Evolutionary conservation across 1,140 invertebrate genomes (phyloP).

Genomic region (Zaprionus africanus): DNA sequence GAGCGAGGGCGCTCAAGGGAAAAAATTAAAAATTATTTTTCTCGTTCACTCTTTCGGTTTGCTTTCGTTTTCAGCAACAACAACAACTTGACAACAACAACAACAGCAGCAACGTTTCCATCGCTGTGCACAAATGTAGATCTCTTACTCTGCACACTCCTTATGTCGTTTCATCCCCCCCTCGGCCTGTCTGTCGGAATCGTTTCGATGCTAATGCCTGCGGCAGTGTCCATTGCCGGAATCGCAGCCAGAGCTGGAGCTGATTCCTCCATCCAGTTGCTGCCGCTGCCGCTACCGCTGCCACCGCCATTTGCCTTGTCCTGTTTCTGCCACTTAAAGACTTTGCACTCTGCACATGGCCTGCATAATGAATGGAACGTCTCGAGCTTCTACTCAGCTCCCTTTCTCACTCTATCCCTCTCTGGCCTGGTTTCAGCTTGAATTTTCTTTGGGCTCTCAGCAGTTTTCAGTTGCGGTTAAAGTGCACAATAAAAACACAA

Average conservation of each 20-base stretch:
- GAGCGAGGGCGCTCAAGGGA: slow-evolving; percentile 5
- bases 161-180: neutral
- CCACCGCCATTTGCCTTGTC: slow-evolving; percentile 30
- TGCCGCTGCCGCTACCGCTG: neutral
- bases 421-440: slow-evolving; percentile 47
- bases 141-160: slow-evolving; percentile 2
- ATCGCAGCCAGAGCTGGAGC: slow-evolving; percentile 21
- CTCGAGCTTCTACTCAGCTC: slow-evolving; percentile 22
- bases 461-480: slow-evolving; percentile 60
- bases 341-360: slow-evolving; percentile 74
- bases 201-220: slow-evolving; percentile 68
- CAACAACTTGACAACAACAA: neutral
- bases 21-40: slow-evolving; percentile 54
- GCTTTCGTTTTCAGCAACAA: slow-evolving; percentile 3
- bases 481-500: slow-evolving; percentile 68
- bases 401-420: neutral
- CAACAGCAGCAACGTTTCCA: slow-evolving; percentile 2
- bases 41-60: slow-evolving; percentile 35
- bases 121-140: slow-evolving; percentile 14
- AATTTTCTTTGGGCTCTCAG: slow-evolving; percentile 58
- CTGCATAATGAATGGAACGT: slow-evolving; percentile 73
- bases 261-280: slow-evolving; percentile 1
- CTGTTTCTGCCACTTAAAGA: slow-evolving; percentile 57
- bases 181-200: slow-evolving; percentile 42
- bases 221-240: slow-evolving; percentile 36